Conservation (phyloP, 1,140 invertebrate genomes). For the Bombus huntii region DNA sequence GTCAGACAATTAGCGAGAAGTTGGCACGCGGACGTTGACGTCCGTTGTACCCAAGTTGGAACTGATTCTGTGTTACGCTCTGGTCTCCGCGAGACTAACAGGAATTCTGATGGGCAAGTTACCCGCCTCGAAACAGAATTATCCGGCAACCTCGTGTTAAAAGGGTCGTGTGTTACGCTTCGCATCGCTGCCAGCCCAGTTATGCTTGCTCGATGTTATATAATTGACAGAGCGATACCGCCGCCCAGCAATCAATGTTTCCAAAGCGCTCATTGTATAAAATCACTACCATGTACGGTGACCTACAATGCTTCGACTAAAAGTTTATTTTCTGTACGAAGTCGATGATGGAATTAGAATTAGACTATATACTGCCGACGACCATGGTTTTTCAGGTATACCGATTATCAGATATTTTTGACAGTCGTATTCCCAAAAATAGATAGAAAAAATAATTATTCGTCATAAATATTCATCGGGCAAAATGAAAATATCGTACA, state of each 20-base stretch:
- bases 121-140: conserved; percentile 49
- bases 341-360: too few relatives aligned
- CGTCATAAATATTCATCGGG: too few relatives aligned
- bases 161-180: conserved; percentile 35
- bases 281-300: conserved; percentile 1
- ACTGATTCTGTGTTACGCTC: neutral
- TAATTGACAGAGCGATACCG: conserved; percentile 58
- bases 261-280: conserved; percentile 19
- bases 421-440: neutral
- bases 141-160: conserved; percentile 19
- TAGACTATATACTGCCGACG: too few relatives aligned
- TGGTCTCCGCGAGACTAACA: neutral
- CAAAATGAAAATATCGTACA: too few relatives aligned
- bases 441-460: neutral
- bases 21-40: neutral
- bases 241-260: conserved; percentile 45
- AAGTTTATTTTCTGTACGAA: neutral
- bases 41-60: neutral
- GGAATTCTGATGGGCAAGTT: conserved; percentile 49
- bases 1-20: conserved; percentile 37
- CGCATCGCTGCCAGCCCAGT: conserved; percentile 40
- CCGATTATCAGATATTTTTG: too few relatives aligned
- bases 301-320: conserved; percentile 22
- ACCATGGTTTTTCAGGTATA: too few relatives aligned
- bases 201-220: conserved; percentile 40